phyloP scores from a whole-genome alignment of 2,113 vertebrate species.

The Chaenocephalus aceratus region DNA sequence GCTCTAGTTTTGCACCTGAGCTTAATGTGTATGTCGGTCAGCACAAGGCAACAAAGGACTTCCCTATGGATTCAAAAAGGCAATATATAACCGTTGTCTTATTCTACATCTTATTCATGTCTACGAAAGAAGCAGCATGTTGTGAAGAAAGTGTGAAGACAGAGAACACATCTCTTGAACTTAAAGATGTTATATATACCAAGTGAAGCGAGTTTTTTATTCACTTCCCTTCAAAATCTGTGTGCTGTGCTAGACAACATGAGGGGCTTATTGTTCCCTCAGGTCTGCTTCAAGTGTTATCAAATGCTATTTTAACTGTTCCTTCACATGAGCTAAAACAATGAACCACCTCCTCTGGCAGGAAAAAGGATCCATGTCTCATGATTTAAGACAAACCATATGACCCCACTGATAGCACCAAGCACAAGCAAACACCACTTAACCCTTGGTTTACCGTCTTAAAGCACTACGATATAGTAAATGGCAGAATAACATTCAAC shows the following conservation, averaged over 20 bases:
- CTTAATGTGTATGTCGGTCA: slow-evolving; percentile 40
- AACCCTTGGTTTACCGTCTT: neutral
- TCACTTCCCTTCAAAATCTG: slow-evolving; percentile 20
- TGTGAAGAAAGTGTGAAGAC: neutral
- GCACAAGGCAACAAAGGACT: slow-evolving; percentile 39
- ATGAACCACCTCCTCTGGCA: slow-evolving; percentile 51
- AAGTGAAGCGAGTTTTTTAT: slow-evolving; percentile 47
- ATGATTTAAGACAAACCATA: slow-evolving; percentile 11
- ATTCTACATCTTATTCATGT: slow-evolving; percentile 21
- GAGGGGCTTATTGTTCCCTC: slow-evolving; percentile 50
- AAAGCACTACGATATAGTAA: neutral
- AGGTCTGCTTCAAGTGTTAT: slow-evolving; percentile 55
- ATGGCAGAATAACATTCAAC: neutral
- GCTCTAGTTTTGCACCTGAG: slow-evolving; percentile 39
- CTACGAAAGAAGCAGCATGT: slow-evolving; percentile 14
- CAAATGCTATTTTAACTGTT: slow-evolving; percentile 76
- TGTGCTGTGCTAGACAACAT: slow-evolving; percentile 28
- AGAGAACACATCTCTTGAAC: slow-evolving; percentile 29
- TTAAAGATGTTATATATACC: slow-evolving; percentile 24
- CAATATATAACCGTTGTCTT: neutral
- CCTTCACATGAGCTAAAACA: slow-evolving; percentile 62
- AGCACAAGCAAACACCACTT: slow-evolving; percentile 6
- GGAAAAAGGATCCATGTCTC: slow-evolving; percentile 58
- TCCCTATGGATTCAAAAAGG: slow-evolving; percentile 36
- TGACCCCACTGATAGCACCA: slow-evolving; percentile 32